A percentile compares a stretch with the other conserved stretches of the same genome.
Evolutionary conservation across 2,888 invertebrate species (phyloP).

Genomic region (Siphonodentalium dalli): DNA sequence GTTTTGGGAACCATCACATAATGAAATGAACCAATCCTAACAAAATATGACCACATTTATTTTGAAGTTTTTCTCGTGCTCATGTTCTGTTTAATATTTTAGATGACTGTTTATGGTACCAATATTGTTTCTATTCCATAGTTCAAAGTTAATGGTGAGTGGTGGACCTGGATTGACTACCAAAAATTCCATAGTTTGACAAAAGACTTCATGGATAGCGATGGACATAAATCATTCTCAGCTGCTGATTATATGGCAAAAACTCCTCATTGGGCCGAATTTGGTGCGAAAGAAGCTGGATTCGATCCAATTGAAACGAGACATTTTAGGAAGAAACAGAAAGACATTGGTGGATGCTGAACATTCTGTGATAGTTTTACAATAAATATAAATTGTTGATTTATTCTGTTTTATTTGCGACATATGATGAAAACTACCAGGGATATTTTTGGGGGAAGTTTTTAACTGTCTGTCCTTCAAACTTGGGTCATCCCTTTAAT

Average conservation of each 20-base stretch:
- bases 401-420: too few relatives aligned
- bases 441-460: too few relatives aligned
- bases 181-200: conserved; percentile 68
- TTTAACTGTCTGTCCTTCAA: too few relatives aligned
- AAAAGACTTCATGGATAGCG: conserved; percentile 56
- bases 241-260: conserved; percentile 68
- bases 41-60: too few relatives aligned
- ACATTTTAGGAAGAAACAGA: conserved; percentile 59
- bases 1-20: too few relatives aligned
- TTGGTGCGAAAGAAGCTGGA: conserved; percentile 68
- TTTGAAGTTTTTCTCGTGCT: too few relatives aligned
- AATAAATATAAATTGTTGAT: too few relatives aligned
- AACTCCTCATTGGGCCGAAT: conserved; percentile 70
- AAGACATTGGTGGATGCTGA: conserved; percentile 49
- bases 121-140: conserved; percentile 40
- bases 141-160: conserved; percentile 68
- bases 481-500: too few relatives aligned
- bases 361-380: too few relatives aligned
- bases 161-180: conserved; percentile 73
- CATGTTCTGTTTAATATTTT: too few relatives aligned
- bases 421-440: too few relatives aligned
- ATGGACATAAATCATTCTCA: conserved; percentile 65
- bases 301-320: conserved; percentile 71
- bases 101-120: not conserved
- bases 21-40: too few relatives aligned